Evolutionary conservation across 1,140 invertebrate species (phyloP).

Genomic region (Triops cancriformis): DNA sequence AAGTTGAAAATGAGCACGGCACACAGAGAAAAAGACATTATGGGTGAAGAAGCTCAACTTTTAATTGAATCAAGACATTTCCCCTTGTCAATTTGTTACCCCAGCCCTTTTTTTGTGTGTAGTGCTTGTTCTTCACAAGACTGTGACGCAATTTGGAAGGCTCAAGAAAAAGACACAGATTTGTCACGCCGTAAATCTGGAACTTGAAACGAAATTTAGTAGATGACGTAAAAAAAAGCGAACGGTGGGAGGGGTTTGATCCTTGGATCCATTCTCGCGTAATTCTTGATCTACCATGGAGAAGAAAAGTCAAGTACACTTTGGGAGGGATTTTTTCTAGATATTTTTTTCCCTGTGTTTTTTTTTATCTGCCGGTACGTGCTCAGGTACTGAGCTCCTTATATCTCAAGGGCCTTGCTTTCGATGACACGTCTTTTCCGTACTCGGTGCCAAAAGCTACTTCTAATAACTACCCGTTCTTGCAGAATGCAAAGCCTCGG

Average conservation of each 20-base stretch:
- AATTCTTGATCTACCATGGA: background rate
- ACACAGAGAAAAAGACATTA: background rate
- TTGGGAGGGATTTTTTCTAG: background rate
- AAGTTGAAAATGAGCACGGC: background rate
- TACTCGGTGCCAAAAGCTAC: background rate
- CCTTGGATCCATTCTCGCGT: background rate
- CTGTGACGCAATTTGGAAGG: background rate
- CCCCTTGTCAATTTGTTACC: background rate
- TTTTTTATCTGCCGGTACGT: background rate
- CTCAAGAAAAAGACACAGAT: background rate
- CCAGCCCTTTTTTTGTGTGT: background rate
- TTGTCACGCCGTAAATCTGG: background rate
- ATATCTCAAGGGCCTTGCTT: background rate
- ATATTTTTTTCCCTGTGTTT: background rate
- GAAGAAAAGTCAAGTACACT: background rate
- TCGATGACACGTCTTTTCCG: slow-evolving; percentile 4
- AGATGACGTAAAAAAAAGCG: background rate
- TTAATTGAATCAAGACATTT: background rate
- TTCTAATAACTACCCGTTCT: background rate
- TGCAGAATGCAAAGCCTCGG: background rate
- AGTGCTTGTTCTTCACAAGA: background rate
- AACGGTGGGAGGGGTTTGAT: background rate
- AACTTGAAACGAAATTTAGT: background rate
- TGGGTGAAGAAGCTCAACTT: background rate
- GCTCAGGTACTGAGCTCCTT: background rate